Percentiles rank a stretch among this genome's conserved stretches.
phyloP scores from a whole-genome alignment of 64 coral and sea anemone genomes.

The Anthopleura sola region DNA sequence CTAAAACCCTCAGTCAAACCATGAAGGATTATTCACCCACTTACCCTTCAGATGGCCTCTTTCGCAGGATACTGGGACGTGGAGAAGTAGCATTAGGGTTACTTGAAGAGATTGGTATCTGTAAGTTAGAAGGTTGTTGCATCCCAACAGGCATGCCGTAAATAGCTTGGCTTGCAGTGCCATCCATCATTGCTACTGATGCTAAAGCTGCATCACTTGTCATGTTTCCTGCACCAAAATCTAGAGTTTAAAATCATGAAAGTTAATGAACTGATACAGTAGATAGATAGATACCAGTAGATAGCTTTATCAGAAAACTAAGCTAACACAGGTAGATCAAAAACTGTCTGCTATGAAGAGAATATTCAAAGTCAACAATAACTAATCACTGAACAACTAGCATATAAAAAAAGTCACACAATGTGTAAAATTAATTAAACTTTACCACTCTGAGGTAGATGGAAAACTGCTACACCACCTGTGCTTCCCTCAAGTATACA shows the following conservation, averaged over 20 bases:
- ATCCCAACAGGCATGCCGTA: conserved; percentile 76
- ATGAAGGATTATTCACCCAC: conserved; percentile 9
- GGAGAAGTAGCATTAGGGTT: conserved; percentile 92
- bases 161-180: conserved; percentile 31
- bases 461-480: not conserved
- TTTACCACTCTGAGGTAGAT: too few species aligned
- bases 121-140: conserved; percentile 60
- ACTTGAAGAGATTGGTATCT: conserved; percentile 53
- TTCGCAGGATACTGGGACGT: conserved; percentile 82
- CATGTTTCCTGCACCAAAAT: conserved; percentile 23
- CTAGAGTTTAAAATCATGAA: not conserved
- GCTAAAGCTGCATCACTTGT: conserved; percentile 33
- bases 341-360: too few species aligned
- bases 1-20: too few species aligned
- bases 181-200: conserved; percentile 56
- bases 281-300: too few species aligned
- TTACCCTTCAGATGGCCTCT: conserved; percentile 89
- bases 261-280: too few species aligned
- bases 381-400: too few species aligned
- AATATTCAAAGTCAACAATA: too few species aligned
- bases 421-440: too few species aligned
- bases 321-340: not conserved
- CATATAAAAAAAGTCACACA: too few species aligned
- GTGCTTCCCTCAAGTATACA: too few species aligned
- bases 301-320: too few species aligned